Percentiles rank a stretch among this genome's conserved stretches.
Conservation (phyloP, 2,888 invertebrate genomes). For the Entomobrya multifasciata region DNA sequence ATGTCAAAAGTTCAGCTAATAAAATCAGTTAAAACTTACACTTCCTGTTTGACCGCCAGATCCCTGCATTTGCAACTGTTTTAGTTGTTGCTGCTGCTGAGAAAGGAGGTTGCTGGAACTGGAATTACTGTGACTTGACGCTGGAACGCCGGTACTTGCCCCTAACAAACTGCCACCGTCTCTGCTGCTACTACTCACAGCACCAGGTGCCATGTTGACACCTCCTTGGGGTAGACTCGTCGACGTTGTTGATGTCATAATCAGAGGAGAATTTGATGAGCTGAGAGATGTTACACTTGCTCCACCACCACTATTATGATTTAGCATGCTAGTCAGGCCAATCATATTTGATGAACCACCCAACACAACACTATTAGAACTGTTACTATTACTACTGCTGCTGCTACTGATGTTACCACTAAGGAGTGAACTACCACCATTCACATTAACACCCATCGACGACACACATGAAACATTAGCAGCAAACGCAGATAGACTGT, state of each 20-base stretch:
- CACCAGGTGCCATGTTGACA: conserved; percentile 72
- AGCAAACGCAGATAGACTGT: conserved; percentile 76
- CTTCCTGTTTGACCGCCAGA: conserved; percentile 76
- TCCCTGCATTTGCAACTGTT: conserved; percentile 76
- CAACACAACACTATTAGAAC: conserved; percentile 76
- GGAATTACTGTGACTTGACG: conserved; percentile 79
- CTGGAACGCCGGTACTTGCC: conserved; percentile 67
- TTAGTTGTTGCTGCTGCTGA: conserved; percentile 76
- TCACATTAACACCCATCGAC: conserved; percentile 70
- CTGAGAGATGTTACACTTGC: conserved; percentile 71
- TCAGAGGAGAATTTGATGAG: conserved; percentile 70
- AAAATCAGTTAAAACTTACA: no score
- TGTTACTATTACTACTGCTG: conserved; percentile 75
- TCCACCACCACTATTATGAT: conserved; percentile 75
- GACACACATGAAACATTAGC: conserved; percentile 74
- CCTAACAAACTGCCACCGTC: conserved; percentile 72
- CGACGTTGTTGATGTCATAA: conserved; percentile 67
- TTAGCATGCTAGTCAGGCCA: conserved; percentile 75
- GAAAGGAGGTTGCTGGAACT: conserved; percentile 72
- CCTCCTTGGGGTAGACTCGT: conserved; percentile 65
- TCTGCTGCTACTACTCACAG: conserved; percentile 70
- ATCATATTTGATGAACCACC: conserved; percentile 76
- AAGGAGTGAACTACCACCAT: conserved; percentile 76
- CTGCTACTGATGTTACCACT: conserved; percentile 72
- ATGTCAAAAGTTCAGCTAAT: no score